Evolutionary conservation across 2,888 invertebrate species (phyloP).

Genomic region (Nemoura dubitans): DNA sequence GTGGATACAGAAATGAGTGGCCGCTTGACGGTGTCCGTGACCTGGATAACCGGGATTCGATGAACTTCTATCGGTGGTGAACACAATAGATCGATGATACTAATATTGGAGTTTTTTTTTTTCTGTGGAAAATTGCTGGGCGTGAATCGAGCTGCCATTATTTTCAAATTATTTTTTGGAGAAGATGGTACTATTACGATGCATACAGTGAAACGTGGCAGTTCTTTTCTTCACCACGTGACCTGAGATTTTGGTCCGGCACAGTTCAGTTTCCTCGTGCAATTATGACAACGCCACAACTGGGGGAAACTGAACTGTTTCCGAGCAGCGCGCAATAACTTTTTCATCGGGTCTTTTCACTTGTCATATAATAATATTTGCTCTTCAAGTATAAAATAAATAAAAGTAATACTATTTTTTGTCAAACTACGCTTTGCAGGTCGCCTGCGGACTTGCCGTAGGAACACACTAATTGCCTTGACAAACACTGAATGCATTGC

Average conservation of each 20-base stretch:
- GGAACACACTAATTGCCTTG: not conserved
- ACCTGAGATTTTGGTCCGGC: not conserved
- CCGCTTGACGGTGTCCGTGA: not conserved
- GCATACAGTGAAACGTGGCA: not conserved
- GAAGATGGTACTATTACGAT: not conserved
- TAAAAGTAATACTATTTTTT: not conserved
- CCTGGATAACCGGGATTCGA: not conserved
- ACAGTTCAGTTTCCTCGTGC: not conserved
- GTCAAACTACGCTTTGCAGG: not conserved
- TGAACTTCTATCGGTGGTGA: not conserved
- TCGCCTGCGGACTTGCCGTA: not conserved
- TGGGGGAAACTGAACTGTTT: too few relatives aligned
- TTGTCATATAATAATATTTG: not conserved
- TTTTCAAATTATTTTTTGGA: not conserved
- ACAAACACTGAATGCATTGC: constrained; percentile 10
- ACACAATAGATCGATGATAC: not conserved
- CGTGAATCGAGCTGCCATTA: not conserved
- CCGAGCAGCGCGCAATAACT: too few relatives aligned
- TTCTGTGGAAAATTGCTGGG: not conserved
- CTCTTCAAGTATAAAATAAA: not conserved
- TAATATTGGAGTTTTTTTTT: not conserved
- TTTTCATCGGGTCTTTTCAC: not conserved
- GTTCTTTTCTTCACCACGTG: not conserved
- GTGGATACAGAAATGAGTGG: not conserved
- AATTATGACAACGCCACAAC: too few relatives aligned